phyloP scores from a whole-genome alignment of 1,140 invertebrate species.

The Oedothorax gibbosus region DNA sequence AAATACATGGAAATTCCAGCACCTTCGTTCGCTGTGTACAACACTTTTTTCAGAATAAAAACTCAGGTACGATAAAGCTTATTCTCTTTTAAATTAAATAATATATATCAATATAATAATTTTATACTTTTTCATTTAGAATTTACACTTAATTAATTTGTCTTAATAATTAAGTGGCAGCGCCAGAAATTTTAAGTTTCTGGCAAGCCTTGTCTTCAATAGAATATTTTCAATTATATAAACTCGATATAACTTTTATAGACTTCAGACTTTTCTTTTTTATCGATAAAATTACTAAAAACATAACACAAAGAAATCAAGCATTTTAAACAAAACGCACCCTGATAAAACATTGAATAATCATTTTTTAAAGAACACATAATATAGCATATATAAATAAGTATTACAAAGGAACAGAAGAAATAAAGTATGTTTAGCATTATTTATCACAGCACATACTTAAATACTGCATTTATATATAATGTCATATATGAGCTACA shows the following conservation, averaged over 20 bases:
- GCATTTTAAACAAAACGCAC: constrained; percentile 41
- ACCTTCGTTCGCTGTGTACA: background rate
- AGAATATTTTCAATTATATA: constrained; percentile 19
- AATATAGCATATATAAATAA: constrained; percentile 37
- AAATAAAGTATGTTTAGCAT: constrained; percentile 3
- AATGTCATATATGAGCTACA: constrained; percentile 8
- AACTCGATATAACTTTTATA: constrained; percentile 8
- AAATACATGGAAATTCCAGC: background rate
- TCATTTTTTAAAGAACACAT: constrained; percentile 33
- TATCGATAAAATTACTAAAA: constrained; percentile 43
- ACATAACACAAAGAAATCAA: constrained; percentile 53
- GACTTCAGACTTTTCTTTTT: background rate
- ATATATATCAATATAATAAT: background rate
- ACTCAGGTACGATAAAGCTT: constrained; percentile 34
- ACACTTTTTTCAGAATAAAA: background rate
- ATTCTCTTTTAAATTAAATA: background rate
- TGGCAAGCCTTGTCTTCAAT: constrained; percentile 3
- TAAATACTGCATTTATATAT: constrained; percentile 54
- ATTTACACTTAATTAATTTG: background rate
- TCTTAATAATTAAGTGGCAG: background rate
- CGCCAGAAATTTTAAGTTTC: background rate
- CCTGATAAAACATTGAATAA: constrained; percentile 41
- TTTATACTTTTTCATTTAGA: background rate
- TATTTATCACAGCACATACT: constrained; percentile 58
- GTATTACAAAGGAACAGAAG: constrained; percentile 45